Conservation (phyloP, 2,888 invertebrate species). For the Isotomurus palustris region DNA sequence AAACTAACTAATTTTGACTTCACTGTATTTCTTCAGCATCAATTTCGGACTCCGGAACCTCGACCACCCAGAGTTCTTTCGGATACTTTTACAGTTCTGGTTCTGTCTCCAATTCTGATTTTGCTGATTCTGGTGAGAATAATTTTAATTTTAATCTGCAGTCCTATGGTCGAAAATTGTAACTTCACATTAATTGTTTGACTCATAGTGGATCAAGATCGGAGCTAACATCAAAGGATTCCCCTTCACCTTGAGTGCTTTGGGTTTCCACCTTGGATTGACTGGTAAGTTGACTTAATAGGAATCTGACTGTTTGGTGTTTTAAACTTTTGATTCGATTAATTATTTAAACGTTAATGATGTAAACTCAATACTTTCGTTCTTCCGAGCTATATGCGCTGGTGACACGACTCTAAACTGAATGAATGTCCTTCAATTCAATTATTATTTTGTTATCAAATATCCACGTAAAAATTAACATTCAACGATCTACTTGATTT, state of each 20-base stretch:
- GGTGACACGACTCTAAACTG: slow-evolving; percentile 25
- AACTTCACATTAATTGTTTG: neutral
- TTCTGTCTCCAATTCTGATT: slow-evolving; percentile 73
- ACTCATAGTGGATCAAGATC: slow-evolving; percentile 69
- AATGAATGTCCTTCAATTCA: slow-evolving; percentile 8
- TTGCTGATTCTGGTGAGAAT: slow-evolving; percentile 64
- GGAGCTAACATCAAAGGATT: slow-evolving; percentile 82
- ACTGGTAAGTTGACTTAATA: slow-evolving; percentile 63
- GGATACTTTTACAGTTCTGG: slow-evolving; percentile 80
- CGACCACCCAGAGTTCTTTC: slow-evolving; percentile 84
- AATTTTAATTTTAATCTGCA: neutral
- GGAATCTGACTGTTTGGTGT: neutral
- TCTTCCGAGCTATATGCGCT: slow-evolving; percentile 34
- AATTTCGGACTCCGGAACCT: slow-evolving; percentile 86
- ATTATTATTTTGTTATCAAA: slow-evolving; percentile 25
- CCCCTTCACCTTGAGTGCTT: slow-evolving; percentile 69
- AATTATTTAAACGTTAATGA: slow-evolving; percentile 25
- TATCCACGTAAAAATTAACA: slow-evolving; percentile 12
- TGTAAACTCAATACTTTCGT: slow-evolving; percentile 43
- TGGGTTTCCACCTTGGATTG: slow-evolving; percentile 84
- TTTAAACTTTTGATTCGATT: neutral
- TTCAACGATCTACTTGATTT: too few species aligned
- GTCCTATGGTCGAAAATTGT: neutral
- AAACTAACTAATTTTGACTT: neutral
- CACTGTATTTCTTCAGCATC: slow-evolving; percentile 57